Percentiles rank a stretch among this genome's conserved stretches.
Conservation (phyloP, 2,113 vertebrate genomes). For the Podocnemis expansa region DNA sequence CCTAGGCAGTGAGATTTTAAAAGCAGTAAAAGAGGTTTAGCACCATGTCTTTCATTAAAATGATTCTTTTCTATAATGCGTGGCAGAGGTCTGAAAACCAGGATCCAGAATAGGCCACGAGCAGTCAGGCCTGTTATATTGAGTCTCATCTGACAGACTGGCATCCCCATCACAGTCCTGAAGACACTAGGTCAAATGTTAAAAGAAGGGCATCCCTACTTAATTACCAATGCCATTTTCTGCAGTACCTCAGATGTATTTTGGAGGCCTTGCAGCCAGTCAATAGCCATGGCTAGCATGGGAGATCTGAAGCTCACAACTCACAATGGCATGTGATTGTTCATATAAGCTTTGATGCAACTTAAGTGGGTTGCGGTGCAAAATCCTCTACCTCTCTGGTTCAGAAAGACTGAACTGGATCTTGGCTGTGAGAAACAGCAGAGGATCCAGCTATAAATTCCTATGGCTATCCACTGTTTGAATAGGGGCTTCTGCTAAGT, state of each 20-base stretch:
- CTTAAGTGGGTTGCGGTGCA: background rate
- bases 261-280: background rate
- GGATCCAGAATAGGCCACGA: background rate
- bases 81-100: background rate
- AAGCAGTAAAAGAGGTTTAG: background rate
- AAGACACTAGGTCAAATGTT: background rate
- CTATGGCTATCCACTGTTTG: background rate
- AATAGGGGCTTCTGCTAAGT: background rate
- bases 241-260: background rate
- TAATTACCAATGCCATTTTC: background rate
- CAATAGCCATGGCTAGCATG: background rate
- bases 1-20: background rate
- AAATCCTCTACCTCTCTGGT: background rate
- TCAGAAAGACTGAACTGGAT: background rate
- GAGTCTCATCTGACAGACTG: background rate
- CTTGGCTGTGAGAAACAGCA: background rate
- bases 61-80: background rate
- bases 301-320: background rate
- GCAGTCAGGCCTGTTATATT: background rate
- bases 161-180: background rate
- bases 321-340: background rate
- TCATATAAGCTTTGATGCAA: background rate
- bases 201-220: background rate
- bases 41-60: background rate
- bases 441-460: background rate